These are phyloP conservation scores for Parnassius mnemosyne DNA, from an alignment of 2,888 invertebrate species.

Conservation along the genomic window DNA sequence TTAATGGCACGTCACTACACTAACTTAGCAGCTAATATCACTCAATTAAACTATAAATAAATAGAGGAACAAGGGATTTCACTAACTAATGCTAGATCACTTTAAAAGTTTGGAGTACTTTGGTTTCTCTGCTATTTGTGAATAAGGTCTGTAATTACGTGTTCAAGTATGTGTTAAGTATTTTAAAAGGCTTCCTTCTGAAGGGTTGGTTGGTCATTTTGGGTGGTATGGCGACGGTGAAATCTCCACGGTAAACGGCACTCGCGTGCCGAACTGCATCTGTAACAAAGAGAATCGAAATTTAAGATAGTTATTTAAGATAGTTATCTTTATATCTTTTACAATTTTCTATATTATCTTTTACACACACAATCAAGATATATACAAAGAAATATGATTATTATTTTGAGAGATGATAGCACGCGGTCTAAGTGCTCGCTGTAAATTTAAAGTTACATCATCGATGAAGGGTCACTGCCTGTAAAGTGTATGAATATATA, in stretches of 20 bases:
- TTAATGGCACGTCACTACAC: conserved; percentile 53
- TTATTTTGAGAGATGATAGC: too few relatives aligned
- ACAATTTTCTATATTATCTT: too few relatives aligned
- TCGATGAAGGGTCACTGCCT: too few relatives aligned
- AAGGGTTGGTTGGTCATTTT: conserved; percentile 63
- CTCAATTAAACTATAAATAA: conserved; percentile 53
- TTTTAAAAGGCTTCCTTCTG: conserved; percentile 63
- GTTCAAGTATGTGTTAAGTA: conserved; percentile 63
- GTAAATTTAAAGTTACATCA: too few relatives aligned
- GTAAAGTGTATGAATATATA: too few relatives aligned
- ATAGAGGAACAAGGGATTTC: conserved; percentile 42
- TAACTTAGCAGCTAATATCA: conserved; percentile 65
- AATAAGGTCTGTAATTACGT: conserved; percentile 48
- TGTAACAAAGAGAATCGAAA: conserved; percentile 51
- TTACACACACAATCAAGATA: too few relatives aligned
- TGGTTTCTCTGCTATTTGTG: conserved; percentile 33
- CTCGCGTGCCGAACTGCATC: conserved; percentile 45
- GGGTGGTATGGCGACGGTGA: conserved; percentile 45
- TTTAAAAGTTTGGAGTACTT: conserved; percentile 46
- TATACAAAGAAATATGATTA: too few relatives aligned
- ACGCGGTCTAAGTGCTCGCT: too few relatives aligned
- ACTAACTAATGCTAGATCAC: conserved; percentile 43
- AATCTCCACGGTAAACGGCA: conserved; percentile 38
- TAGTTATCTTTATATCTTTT: too few relatives aligned
- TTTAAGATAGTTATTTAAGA: neutral